phyloP scores from a whole-genome alignment of 2,888 invertebrate species.

The Nymphalis polychloros region DNA sequence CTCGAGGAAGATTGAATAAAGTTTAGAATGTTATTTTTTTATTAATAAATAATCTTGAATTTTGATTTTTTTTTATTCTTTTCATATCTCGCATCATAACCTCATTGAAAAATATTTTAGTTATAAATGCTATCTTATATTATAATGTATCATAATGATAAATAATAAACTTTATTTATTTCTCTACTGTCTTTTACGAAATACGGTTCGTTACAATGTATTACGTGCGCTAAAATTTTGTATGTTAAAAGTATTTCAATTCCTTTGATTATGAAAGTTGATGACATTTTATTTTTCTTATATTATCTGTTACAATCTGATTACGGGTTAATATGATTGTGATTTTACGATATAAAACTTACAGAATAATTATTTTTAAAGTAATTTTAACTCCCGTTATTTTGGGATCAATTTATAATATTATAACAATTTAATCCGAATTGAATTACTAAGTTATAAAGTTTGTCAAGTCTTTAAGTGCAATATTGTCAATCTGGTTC shows the following conservation, averaged over 20 bases:
- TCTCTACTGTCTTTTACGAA: slow-evolving; percentile 29
- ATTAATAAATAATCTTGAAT: neutral
- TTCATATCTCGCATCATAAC: neutral
- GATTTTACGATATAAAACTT: slow-evolving; percentile 7
- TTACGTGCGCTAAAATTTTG: neutral
- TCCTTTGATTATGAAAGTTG: slow-evolving; percentile 16
- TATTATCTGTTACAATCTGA: neutral
- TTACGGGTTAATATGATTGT: neutral
- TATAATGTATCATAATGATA: neutral
- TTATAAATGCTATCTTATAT: slow-evolving; percentile 29
- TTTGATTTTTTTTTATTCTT: neutral
- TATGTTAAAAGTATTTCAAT: slow-evolving; percentile 20
- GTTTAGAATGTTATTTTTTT: neutral
- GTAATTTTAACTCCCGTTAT: neutral
- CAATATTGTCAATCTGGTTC: slow-evolving; percentile 42
- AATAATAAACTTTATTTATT: slow-evolving; percentile 19
- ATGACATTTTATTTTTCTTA: neutral
- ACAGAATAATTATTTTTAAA: neutral
- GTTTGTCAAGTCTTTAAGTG: slow-evolving; percentile 42
- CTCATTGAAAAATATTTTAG: slow-evolving; percentile 5
- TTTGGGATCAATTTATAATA: neutral
- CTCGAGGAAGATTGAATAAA: neutral
- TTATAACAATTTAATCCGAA: slow-evolving; percentile 8
- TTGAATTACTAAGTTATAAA: slow-evolving; percentile 31
- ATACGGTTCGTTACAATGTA: neutral